Evolutionary conservation across 2,888 invertebrate species (phyloP).

Genomic region (Epinotia ramella): DNA sequence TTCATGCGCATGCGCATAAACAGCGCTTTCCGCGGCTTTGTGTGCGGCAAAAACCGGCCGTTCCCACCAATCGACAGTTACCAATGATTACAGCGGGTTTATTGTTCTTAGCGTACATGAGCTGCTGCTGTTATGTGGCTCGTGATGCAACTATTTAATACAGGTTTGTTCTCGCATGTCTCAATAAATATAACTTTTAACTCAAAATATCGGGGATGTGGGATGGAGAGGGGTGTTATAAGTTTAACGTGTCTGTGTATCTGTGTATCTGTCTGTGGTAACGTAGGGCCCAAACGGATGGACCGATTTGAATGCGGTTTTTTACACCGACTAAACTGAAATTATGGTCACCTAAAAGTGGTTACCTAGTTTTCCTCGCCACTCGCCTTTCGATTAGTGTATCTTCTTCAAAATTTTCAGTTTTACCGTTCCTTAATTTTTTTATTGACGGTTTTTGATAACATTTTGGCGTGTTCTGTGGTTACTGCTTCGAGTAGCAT

Average conservation of each 20-base stretch:
- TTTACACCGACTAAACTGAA: background rate
- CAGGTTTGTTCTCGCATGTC: conserved; percentile 28
- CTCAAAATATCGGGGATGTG: conserved; percentile 2
- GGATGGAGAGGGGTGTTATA: too few relatives aligned
- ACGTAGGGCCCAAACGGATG: too few relatives aligned
- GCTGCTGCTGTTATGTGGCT: conserved; percentile 64
- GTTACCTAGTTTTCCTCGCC: too few relatives aligned
- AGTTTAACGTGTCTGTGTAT: too few relatives aligned
- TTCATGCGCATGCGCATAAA: conserved; percentile 57
- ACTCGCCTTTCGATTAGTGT: too few relatives aligned
- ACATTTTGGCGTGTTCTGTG: too few relatives aligned
- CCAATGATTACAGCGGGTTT: conserved; percentile 70
- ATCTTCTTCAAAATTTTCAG: too few relatives aligned
- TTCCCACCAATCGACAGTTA: conserved; percentile 73
- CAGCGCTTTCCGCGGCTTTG: conserved; percentile 68
- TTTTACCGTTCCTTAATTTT: too few relatives aligned
- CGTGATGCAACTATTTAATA: conserved; percentile 58
- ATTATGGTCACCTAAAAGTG: background rate
- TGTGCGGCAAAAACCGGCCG: conserved; percentile 68
- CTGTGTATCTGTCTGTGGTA: too few relatives aligned
- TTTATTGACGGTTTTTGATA: too few relatives aligned
- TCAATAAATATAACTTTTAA: conserved; percentile 24
- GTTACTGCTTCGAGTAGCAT: too few relatives aligned
- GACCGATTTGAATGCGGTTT: too few relatives aligned
- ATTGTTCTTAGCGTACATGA: conserved; percentile 71